Evolutionary conservation across 2,113 vertebrate species (phyloP), one percentile per base, ranked within the genome.

Genomic region (Pelodiscus sinensis): DNA sequence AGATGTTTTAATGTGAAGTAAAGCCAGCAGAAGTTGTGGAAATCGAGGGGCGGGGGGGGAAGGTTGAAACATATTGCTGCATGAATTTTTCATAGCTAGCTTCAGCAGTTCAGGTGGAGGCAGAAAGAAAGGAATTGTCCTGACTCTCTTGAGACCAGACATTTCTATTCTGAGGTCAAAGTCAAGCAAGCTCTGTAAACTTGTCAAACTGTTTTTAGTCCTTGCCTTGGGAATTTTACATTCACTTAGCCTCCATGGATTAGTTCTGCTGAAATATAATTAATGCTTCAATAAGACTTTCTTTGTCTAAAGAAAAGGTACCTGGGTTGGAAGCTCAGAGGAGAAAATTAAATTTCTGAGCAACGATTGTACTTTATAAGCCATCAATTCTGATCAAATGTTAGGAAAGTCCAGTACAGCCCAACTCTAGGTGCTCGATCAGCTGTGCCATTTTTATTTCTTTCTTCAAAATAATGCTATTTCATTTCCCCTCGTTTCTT

Each of bases 31-130:
- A 88, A 95, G 94, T 80, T 96, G 86, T 92, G 92, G 96, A 95
- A 93, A 60, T 44, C 92, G 94, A 92, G 84, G 82, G 96, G 44
- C 5, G 44, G 44, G 44, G 44, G 44, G 44, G 13, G 58, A 13
- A 4, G 56, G 88, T 52, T 92, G 88, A 93, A 95, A 85, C 84
- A 35, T 90, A 87, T 75, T 90, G 83, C 88, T 81, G 81, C 73
- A 95, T 97, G 96, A 96, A 97, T 98, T 93, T 98, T 97, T 98
- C 91, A 98, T 95, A 60, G 58, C 85, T n/a, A 51, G 55, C 91
- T 96, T 91, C 92, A 54, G 44, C 82, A 31, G 96, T 84, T 96
- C 94, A 94, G 93, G 92, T 90, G 88, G 52, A 75, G 25, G 62
- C 38, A 84, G 57, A 65, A 57, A 52, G 89, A 90, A 90, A 75